Evolutionary conservation across 2,888 invertebrate species (phyloP).

Genomic region (Pammene aurita): DNA sequence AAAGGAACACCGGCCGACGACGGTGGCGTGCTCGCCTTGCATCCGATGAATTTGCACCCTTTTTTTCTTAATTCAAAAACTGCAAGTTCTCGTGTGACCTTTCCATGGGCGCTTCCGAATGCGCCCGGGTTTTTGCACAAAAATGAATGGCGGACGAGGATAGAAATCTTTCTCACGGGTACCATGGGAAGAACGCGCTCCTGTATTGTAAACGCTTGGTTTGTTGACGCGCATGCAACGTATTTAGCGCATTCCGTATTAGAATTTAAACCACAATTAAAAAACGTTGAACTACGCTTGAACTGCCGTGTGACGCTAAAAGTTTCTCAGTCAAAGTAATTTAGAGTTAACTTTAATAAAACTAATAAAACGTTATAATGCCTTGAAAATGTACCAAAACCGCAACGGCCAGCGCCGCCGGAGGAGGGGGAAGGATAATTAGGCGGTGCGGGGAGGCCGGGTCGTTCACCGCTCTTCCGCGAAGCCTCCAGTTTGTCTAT

Average conservation of each 20-base stretch:
- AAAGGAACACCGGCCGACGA: constrained; percentile 14
- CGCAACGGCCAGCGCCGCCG: constrained; percentile 52
- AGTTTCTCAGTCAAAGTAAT: constrained; percentile 19
- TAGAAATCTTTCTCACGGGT: constrained; percentile 79
- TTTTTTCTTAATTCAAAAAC: constrained; percentile 57
- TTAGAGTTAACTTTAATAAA: constrained; percentile 21
- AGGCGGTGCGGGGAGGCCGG: constrained; percentile 58
- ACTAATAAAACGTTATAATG: constrained; percentile 40
- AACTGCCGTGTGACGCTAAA: constrained; percentile 4
- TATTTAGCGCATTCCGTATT: constrained; percentile 40
- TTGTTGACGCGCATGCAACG: constrained; percentile 39
- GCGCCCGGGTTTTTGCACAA: constrained; percentile 68
- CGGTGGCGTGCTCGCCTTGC: constrained; percentile 34
- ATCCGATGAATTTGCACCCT: constrained; percentile 45
- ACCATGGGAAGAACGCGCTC: constrained; percentile 68
- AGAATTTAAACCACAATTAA: constrained; percentile 26
- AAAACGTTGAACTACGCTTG: constrained; percentile 3
- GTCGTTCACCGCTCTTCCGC: constrained; percentile 63
- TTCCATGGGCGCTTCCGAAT: constrained; percentile 65
- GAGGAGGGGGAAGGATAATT: constrained; percentile 62
- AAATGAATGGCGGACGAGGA: constrained; percentile 70
- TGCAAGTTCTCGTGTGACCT: constrained; percentile 75
- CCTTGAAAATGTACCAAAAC: constrained; percentile 58
- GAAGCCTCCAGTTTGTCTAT: constrained; percentile 59
- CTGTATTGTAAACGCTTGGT: constrained; percentile 45